These are phyloP conservation scores for Eucidaris tribuloides DNA, from an alignment of 35 echinoderm and acorn worm species.

Conservation along the genomic window DNA sequence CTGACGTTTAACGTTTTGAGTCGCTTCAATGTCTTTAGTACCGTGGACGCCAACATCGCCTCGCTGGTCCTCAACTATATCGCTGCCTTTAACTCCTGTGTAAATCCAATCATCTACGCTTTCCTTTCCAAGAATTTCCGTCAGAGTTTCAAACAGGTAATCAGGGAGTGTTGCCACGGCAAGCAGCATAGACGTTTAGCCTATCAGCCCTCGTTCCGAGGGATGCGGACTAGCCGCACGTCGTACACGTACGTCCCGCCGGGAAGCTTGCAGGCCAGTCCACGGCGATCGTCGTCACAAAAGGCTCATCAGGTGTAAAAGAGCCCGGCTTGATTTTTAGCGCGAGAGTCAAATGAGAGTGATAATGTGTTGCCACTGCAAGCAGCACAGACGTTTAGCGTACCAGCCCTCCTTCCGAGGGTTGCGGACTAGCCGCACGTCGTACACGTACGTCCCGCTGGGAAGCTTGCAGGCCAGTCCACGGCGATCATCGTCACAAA, in stretches of 20 bases:
- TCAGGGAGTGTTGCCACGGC: neutral
- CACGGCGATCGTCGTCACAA: neutral
- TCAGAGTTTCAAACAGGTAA: constrained; percentile 29
- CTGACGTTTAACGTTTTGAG: constrained; percentile 1
- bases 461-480: neutral
- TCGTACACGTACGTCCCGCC: constrained; percentile 1
- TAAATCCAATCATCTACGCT: constrained; percentile 24
- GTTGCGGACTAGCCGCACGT: neutral
- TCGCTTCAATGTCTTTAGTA: neutral
- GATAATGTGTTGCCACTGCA: neutral
- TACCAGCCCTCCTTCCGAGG: constrained; percentile 10
- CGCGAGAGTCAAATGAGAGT: too few relatives aligned
- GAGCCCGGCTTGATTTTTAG: too few relatives aligned
- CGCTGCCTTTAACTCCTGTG: neutral
- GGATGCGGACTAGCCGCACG: neutral
- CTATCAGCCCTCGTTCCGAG: constrained; percentile 1
- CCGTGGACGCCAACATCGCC: neutral
- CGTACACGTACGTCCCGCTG: neutral
- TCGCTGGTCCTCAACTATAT: neutral
- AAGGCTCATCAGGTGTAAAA: too few relatives aligned
- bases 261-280: neutral
- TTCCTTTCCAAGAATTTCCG: constrained; percentile 25
- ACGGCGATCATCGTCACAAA: neutral
- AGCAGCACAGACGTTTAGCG: neutral
- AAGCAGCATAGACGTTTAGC: neutral